Evolutionary conservation across 2,113 vertebrate species (phyloP), one percentile per base, ranked within the genome.

Genomic region (Cynoglossus semilaevis): DNA sequence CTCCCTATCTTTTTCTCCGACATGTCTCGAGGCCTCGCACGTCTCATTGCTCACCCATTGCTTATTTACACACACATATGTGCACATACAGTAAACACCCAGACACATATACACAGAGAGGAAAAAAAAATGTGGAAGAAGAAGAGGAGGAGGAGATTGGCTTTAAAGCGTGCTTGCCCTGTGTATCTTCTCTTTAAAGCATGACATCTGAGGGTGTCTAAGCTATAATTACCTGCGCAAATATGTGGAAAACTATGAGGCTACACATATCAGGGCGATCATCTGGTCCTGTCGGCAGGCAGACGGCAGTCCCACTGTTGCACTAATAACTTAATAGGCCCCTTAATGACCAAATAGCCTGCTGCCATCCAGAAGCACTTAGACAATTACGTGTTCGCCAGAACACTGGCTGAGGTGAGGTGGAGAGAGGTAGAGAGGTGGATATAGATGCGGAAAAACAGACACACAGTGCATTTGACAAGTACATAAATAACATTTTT

Each of bases 321-420:
- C 83, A 69, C 79, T 90, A 91, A 92, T 88, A 76, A 90, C 87
- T 90, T 91, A 89, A 90, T 89, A 84, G 85, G 65, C 67, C 79
- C 62, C 72, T 87, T 88, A 91, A 91, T 88, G 85, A 90, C 88
- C 89, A 89, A 91, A 92, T 89, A 89, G 85, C 77, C 81, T 57
- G 67, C 82, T 84, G 85, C 86, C 87, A 87, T 90, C 87, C 85
- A 89, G 83, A 88, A 90, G 74, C 88, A 90, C 86, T 91, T 89
- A 88, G 81, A 84, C 80, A 85, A 90, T 91, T 90, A 90, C 68
- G 67, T 12, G 77, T 78, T 72, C 82, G 87, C 88, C 80, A 81
- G 80, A 82, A 63, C 75, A 69, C 64, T 62, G 62, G 55, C 77
- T 52, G 61, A 71, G 50, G 62, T 3, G 52, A 52, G 67, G 45